Evolutionary conservation across 2,888 invertebrate species (phyloP).

Genomic region (Tiliacea aurago): DNA sequence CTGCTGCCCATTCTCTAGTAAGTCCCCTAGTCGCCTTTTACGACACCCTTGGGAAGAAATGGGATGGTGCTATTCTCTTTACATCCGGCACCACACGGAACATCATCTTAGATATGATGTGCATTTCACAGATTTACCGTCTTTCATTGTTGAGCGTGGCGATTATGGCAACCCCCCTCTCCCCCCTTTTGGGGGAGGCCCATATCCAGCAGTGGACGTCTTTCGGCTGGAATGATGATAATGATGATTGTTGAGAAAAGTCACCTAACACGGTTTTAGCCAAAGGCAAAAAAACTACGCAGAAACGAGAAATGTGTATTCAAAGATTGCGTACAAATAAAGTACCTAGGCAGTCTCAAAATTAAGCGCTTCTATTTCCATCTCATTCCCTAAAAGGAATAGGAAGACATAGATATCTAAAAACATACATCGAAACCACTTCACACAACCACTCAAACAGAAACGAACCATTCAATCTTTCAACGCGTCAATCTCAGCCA

Average conservation of each 20-base stretch:
- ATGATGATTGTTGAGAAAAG: background rate
- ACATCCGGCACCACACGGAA: too few species aligned
- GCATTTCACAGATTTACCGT: background rate
- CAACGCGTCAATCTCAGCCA: slow-evolving; percentile 50
- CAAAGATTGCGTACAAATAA: background rate
- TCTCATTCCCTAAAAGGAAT: background rate
- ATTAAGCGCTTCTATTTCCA: slow-evolving; percentile 12
- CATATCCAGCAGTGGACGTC: too few species aligned
- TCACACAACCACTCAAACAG: slow-evolving; percentile 15
- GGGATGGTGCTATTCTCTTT: too few species aligned
- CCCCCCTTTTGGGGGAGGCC: too few species aligned
- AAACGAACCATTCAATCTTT: slow-evolving; percentile 54
- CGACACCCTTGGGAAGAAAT: too few species aligned
- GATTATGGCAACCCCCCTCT: too few species aligned
- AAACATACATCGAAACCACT: slow-evolving; percentile 26
- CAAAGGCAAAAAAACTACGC: background rate
- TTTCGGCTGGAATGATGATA: too few species aligned
- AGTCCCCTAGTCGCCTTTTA: too few species aligned
- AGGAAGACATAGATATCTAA: slow-evolving; percentile 9
- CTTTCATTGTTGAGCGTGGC: background rate
- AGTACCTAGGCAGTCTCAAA: background rate
- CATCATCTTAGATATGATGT: too few species aligned
- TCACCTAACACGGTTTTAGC: background rate
- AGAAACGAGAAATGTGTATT: background rate
- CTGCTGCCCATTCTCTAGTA: too few species aligned